phyloP scores from a whole-genome alignment of 2,797 vertebrate genomes.

The Peromyscus attwateri region DNA sequence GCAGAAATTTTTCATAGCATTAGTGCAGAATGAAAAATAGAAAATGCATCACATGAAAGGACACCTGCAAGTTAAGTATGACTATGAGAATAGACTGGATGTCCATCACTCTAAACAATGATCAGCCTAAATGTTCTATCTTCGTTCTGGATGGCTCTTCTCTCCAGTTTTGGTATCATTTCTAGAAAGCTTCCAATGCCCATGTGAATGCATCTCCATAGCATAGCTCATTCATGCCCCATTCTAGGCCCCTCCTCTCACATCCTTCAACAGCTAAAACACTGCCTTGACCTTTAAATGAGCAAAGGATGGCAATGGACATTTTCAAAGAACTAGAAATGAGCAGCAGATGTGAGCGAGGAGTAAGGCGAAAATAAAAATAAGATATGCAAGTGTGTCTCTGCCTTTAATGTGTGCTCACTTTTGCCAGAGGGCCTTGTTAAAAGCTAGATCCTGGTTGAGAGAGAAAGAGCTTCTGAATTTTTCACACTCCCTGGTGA shows the following conservation, averaged over 20 bases:
- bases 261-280: slow-evolving; percentile 9
- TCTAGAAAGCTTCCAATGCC: slow-evolving; percentile 33
- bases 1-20: background rate
- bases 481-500: background rate
- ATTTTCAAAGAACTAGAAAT: background rate
- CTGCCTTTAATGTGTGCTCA: background rate
- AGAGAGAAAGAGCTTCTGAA: background rate
- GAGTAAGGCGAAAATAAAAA: background rate
- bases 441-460: slow-evolving; percentile 9
- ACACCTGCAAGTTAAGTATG: background rate
- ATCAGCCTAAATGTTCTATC: slow-evolving; percentile 5
- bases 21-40: background rate
- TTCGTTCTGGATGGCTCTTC: background rate
- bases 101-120: background rate
- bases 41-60: slow-evolving; percentile 1
- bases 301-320: background rate
- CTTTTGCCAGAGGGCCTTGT: background rate
- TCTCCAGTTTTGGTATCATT: background rate
- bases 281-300: background rate
- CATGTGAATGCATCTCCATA: background rate
- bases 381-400: background rate
- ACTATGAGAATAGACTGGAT: background rate
- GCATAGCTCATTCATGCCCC: background rate
- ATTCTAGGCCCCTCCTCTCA: background rate
- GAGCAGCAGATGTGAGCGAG: background rate